Base-by-base conservation (phyloP, 2,797 vertebrate species). In the Spondyliosoma cantharus region DNA sequence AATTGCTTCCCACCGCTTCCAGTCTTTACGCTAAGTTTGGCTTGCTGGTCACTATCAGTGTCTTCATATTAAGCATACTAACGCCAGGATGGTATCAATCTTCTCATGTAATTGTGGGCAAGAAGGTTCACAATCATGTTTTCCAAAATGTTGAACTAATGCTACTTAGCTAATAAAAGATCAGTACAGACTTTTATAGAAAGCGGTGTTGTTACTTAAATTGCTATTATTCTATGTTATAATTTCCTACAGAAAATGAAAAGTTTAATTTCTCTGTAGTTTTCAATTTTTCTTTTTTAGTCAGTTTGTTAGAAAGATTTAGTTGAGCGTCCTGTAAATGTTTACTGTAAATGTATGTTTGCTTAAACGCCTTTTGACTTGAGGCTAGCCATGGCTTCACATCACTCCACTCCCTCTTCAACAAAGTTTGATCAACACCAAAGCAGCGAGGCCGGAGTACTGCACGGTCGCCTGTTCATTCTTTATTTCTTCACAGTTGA, bases 401-500 rank as follows among this genome's bases (percentile, higher is more conserved):
- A 54, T 60, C 42, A 48, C 15, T 52, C 63, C 60, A 42, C 19
- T 12, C 43, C 4, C 17, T 60, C 49, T 52, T 72, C 80, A 64
- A 25, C 57, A 76, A 82, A 43, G 54, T 70, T 60, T 75, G 81
- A 90, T 90, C 82, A 83, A 68, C 82, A 73, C 64, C 57, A 42
- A 81, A 78, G 61, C 76, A 16, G 74, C 71, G 4, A 78, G 79
- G 85, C 80, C 76, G 76, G 65, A 81, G 1, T 11, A 11, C 37
- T 37, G 78, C 59, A 46, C 37, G 32, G 57, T 69, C 5, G 60
- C 74, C 61, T 66, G 84, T 77, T 91, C 75, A 62, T 87, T 89
- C 82, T 91, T 83, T 90, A 76, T 88, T 89, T 90, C 80, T 82
- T 88, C 85, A 69, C 81, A 88, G 87, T 87, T 88, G 89, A 88